A percentile compares a stretch with the other conserved stretches of the same genome.
Evolutionary conservation across 2,113 vertebrate species (phyloP).

Genomic region (Menura novaehollandiae): DNA sequence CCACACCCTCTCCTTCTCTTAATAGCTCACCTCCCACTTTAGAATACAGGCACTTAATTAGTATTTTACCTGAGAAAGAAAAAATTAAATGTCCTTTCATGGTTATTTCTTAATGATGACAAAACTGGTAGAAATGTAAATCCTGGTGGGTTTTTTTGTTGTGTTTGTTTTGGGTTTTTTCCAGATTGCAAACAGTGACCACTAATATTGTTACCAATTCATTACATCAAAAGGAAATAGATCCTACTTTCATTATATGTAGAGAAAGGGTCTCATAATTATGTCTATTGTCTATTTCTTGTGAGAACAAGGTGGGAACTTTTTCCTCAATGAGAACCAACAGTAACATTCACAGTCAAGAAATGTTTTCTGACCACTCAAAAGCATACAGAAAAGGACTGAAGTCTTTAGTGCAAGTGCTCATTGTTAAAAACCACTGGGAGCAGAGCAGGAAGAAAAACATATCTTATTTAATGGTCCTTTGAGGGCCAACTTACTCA

Average conservation of each 20-base stretch:
- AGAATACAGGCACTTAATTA: not conserved
- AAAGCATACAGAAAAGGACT: not conserved
- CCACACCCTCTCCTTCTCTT: not conserved
- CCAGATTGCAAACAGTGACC: not conserved
- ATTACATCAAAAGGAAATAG: not conserved
- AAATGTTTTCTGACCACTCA: not conserved
- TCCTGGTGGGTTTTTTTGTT: not conserved
- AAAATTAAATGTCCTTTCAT: not conserved
- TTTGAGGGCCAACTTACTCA: constrained; percentile 39
- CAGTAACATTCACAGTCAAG: not conserved
- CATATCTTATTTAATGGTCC: constrained; percentile 36
- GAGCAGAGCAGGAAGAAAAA: constrained; percentile 47
- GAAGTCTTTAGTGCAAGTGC: constrained; percentile 20
- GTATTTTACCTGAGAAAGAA: not conserved
- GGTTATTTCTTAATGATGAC: not conserved
- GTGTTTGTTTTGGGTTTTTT: not conserved
- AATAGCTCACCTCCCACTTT: not conserved
- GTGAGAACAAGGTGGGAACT: not conserved
- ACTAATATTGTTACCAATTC: not conserved
- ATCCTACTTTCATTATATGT: not conserved
- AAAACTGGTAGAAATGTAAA: not conserved
- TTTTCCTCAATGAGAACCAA: not conserved
- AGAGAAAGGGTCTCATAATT: not conserved
- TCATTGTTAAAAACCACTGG: constrained; percentile 48
- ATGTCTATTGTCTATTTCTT: not conserved